Base-by-base conservation (phyloP, 2,888 invertebrate genomes). In the Ditula angustiorana region DNA sequence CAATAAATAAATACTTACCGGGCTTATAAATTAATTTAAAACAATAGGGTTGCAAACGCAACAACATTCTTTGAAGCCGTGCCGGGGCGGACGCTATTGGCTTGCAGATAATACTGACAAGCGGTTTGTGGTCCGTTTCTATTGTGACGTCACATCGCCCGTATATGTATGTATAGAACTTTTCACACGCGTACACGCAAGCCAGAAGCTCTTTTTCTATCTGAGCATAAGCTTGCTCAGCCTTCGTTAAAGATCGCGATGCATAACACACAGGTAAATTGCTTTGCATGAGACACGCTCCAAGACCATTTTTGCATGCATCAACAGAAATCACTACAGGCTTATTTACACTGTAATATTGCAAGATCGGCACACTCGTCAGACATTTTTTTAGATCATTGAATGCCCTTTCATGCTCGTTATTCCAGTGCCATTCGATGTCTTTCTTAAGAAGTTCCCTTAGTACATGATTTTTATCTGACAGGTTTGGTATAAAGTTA, bases 231-330 rank as follows among this genome's bases (percentile, higher is more conserved):
- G 24, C 26, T 52, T 52, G 23, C 23, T 52, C 35, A 5, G 26
- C 24, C 5, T 46, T 46, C 10, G 46, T 46, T 8, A n/a, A n/a
- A n/a, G n/a, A n/a, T n/a, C n/a, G n/a, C n/a, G n/a, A n/a, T n/a
- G n/a, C n/a, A n/a, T n/a, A n/a, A n/a, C n/a, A n/a, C n/a, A n/a
- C n/a, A n/a, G 19, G 46, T 8, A 26, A 11, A 23, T 46, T 19
- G 66, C 10, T 52, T 60, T 70, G 73, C 50, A 67, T 47, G 16
- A 72, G 47, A 47, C 61, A 68, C n/a, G 66, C 71, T 13, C 72
- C 71, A 21, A 70, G 41, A 5, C 69, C 70, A 57, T 50, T 46
- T 13, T 66, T 67, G 28, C 66, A 64, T 0, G 70, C 67, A 59
- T 72, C 72, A 1, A 69, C 71, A 33, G 68, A 67, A 19, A 71